Evolutionary conservation across 2,113 vertebrate genomes (phyloP), one percentile per base, ranked within the genome.

Genomic region (Hipposideros armiger): DNA sequence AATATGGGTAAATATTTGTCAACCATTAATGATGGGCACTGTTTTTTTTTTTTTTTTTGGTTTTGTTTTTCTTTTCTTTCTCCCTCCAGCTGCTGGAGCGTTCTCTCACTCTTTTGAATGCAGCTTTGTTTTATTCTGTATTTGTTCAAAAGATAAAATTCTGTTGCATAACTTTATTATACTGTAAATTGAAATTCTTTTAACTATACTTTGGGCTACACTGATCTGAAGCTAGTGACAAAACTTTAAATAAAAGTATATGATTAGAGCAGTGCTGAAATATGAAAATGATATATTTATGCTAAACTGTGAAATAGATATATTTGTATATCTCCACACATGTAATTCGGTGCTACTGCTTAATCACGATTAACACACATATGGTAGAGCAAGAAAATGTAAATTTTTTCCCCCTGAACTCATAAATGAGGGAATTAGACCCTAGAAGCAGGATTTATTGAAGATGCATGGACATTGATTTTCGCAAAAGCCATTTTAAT

Each of bases 401-500:
- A 88, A 96, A 94, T 97, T 97, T 96, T 52, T n/a, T 91, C 87
- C 87, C 95, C 97, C 26, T 83, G 80, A 30, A 86, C 77, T 90
- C 47, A 78, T 97, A 97, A 98, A 92, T 88, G 86, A 96, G 91
- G 95, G 97, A 98, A 98, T 97, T 98, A 98, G 95, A 97, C 97
- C 83, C 91, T 98, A 87, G 20, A 94, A 97, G 94, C 90, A 97
- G 67, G 94, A 98, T 98, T 98, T 98, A 97, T 97, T 97, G 87
- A 96, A 87, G 91, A 97, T 96, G 90, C 90, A 97, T 94, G 91
- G 94, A 98, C 98, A 98, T 98, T 96, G 98, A 98, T 98, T 98
- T 98, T 89, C 97, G 98, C 98, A 98, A 98, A 98, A 98, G 96
- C 90, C 97, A 94, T 97, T 98, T 98, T 98, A 98, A 98, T 94